A percentile compares a stretch with the other conserved stretches of the same genome.
These are phyloP conservation scores for Ricordea florida DNA, from an alignment of 92 coral and sea anemone species.

Conservation along the genomic window DNA sequence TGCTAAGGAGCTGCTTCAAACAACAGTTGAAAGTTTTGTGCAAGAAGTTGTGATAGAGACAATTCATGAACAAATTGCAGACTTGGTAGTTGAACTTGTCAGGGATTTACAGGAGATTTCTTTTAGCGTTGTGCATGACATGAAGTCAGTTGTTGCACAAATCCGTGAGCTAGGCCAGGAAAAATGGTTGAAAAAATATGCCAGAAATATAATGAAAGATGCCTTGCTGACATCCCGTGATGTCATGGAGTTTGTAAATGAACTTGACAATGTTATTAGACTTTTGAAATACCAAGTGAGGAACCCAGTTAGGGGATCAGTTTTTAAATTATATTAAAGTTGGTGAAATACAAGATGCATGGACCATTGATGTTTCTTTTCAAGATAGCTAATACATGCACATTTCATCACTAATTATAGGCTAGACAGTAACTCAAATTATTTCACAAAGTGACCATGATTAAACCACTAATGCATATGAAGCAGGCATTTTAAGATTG, in stretches of 20 bases:
- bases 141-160: conserved; percentile 65
- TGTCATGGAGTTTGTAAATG: conserved; percentile 86
- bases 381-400: no score
- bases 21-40: conserved; percentile 59
- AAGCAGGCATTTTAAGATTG: no score
- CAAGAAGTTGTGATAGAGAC: conserved; percentile 65
- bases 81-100: conserved; percentile 75
- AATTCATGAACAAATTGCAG: conserved; percentile 57
- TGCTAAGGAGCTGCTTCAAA: conserved; percentile 67
- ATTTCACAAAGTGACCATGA: no score
- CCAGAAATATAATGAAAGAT: conserved; percentile 72
- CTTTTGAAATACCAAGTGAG: conserved; percentile 47
- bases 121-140: conserved; percentile 68
- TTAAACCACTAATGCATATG: no score
- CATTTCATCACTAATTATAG: no score
- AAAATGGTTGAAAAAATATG: conserved; percentile 41
- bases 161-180: conserved; percentile 68
- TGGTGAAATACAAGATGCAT: no score
- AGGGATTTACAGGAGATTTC: conserved; percentile 84
- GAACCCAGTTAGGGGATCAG: background rate
- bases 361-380: no score
- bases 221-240: conserved; percentile 61
- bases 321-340: no score
- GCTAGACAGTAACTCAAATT: no score
- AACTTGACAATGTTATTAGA: conserved; percentile 62